A percentile compares a stretch with the other conserved stretches of the same genome.
These are phyloP conservation scores for Myiothlypis chrysogaster DNA, from an alignment of 2,797 vertebrate species.

Conservation along the genomic window DNA sequence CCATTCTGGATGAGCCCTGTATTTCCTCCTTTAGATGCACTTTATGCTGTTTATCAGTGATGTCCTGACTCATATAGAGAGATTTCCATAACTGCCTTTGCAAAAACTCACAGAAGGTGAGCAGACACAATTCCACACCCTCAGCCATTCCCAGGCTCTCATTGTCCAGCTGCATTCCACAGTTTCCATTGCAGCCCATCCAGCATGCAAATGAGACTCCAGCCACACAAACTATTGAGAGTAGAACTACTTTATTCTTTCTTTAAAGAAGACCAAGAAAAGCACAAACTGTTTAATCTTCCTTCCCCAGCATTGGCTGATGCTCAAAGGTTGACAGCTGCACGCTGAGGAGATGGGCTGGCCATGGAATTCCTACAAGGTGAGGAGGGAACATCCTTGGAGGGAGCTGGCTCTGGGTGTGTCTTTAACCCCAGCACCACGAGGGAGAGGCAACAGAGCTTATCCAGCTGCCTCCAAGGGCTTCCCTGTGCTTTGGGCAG, in stretches of 20 bases:
- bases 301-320: background rate
- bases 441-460: background rate
- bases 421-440: background rate
- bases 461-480: background rate
- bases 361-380: background rate
- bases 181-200: background rate
- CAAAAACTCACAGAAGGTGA: background rate
- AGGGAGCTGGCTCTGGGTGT: background rate
- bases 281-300: background rate
- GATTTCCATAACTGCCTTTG: background rate
- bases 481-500: background rate
- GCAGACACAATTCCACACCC: background rate
- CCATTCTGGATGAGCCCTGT: background rate
- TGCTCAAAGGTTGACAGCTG: background rate
- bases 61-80: accelerated
- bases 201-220: background rate
- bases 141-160: background rate
- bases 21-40: background rate
- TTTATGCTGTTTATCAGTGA: background rate
- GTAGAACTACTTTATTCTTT: background rate
- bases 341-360: background rate
- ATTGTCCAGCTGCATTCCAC: accelerated
- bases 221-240: background rate
- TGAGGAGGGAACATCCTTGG: background rate
- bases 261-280: background rate